Base-by-base conservation (phyloP, 2,888 invertebrate genomes). In the Amblyteles armatorius region DNA sequence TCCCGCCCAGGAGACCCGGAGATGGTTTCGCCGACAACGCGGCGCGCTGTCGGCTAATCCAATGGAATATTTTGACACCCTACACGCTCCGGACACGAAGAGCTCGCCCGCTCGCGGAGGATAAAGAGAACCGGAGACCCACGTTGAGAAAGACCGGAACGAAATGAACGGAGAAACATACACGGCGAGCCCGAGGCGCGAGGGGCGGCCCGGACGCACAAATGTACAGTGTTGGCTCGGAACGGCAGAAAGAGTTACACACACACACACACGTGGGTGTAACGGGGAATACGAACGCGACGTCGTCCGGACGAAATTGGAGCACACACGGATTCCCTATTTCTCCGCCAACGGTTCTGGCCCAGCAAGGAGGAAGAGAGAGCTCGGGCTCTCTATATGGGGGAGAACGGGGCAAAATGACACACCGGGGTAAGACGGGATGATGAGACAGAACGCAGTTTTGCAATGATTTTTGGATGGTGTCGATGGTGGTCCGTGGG, bases 121-220 rank as follows among this genome's bases (percentile, higher is more conserved):
- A 89, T 88, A 84, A 83, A 85, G 88, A 87, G 89, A 55, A 40
- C 22, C 44, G 33, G n/a, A 22, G 29, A 33, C 26, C 73, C 29
- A 3, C 29, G 33, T 22, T n/a, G 22, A 9, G 33, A 65, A 50
- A 50, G 65, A 76, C 65, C 50, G 36, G 13, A 65, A 63, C 50
- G 65, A 65, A 52, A 65, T 50, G 33, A 65, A 65, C 63, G n/a
- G 3, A 13, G 57, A 48, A 60, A 11, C 22, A 19, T 26, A n/a
- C 11, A 6, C 19, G 3, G 26, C 2, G 26, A 22, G 5, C 5
- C 16, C 29, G 60, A 60, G 5, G 16, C 13, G 16, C 16, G 60
- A 2, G 40, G 2, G 6, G 40, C 5, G 3, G 57, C 52, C 3
- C 16, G 11, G 19, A 36, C 19, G 65, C 29, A 22, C 11, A 13